Evolutionary conservation across 2,113 vertebrate species (phyloP).

Genomic region (Ceyx melanurus): DNA sequence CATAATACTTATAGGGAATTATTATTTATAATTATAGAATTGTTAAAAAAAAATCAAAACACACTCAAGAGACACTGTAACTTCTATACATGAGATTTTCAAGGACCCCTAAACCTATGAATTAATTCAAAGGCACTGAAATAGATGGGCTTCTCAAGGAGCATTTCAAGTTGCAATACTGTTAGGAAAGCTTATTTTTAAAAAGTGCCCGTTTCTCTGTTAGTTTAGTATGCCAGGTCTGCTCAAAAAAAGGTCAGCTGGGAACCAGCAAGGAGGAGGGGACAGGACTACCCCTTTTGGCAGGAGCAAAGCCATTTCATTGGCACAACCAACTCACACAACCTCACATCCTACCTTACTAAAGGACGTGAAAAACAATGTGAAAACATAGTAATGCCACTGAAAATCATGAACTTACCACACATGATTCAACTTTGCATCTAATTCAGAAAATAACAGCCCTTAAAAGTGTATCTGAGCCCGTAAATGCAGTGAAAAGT

Average conservation of each 20-base stretch:
- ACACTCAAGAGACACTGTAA: not conserved
- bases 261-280: conserved; percentile 16
- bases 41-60: not conserved
- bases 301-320: not conserved
- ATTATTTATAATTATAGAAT: not conserved
- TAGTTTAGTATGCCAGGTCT: not conserved
- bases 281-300: conserved; percentile 11
- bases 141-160: not conserved
- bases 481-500: not conserved
- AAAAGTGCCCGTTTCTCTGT: not conserved
- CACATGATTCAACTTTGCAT: not conserved
- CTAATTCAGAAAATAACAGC: not conserved
- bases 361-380: not conserved
- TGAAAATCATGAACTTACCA: not conserved
- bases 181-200: not conserved
- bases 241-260: conserved; percentile 7
- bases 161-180: not conserved
- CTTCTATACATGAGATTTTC: not conserved
- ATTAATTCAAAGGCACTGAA: not conserved
- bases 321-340: not conserved
- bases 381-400: not conserved
- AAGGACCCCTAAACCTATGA: not conserved
- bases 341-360: not conserved
- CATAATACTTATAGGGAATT: not conserved
- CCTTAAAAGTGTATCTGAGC: not conserved